Evolutionary conservation across 2,888 invertebrate genomes (phyloP).

Genomic region (Agrotis clavis): DNA sequence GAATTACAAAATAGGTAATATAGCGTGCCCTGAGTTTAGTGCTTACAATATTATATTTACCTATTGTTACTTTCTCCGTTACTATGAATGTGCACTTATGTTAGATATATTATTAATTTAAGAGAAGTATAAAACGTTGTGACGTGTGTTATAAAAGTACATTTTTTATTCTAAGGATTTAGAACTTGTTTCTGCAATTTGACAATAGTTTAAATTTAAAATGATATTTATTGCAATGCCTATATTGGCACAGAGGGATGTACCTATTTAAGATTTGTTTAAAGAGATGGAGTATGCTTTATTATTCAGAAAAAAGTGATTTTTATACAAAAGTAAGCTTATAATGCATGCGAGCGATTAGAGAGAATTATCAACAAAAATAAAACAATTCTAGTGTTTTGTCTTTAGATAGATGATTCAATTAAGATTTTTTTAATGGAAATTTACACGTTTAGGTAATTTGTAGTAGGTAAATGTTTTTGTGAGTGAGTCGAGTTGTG

Average conservation of each 20-base stretch:
- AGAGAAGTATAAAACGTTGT: conserved; percentile 71
- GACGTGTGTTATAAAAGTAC: conserved; percentile 66
- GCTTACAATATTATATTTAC: conserved; percentile 34
- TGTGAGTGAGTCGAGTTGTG: conserved; percentile 28
- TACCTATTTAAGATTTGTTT: conserved; percentile 58
- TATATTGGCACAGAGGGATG: conserved; percentile 59
- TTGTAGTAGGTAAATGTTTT: conserved; percentile 56
- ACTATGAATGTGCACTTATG: conserved; percentile 66
- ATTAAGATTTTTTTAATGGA: conserved; percentile 56
- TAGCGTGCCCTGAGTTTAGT: conserved; percentile 37
- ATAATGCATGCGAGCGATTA: conserved; percentile 64
- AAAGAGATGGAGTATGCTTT: conserved; percentile 58
- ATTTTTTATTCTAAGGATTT: conserved; percentile 66
- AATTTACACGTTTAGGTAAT: conserved; percentile 53
- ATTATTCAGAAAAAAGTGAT: conserved; percentile 59
- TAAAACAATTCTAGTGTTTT: conserved; percentile 62
- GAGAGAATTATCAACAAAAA: conserved; percentile 62
- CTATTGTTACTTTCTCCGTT: conserved; percentile 57
- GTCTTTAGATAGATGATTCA: conserved; percentile 69
- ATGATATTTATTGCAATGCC: conserved; percentile 66
- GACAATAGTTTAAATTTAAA: conserved; percentile 76
- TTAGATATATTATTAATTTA: conserved; percentile 64
- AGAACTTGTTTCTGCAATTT: conserved; percentile 71
- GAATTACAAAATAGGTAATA: background rate
- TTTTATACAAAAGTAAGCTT: conserved; percentile 70